phyloP scores from a whole-genome alignment of 2,888 invertebrate genomes.

The Lithosia quadra region DNA sequence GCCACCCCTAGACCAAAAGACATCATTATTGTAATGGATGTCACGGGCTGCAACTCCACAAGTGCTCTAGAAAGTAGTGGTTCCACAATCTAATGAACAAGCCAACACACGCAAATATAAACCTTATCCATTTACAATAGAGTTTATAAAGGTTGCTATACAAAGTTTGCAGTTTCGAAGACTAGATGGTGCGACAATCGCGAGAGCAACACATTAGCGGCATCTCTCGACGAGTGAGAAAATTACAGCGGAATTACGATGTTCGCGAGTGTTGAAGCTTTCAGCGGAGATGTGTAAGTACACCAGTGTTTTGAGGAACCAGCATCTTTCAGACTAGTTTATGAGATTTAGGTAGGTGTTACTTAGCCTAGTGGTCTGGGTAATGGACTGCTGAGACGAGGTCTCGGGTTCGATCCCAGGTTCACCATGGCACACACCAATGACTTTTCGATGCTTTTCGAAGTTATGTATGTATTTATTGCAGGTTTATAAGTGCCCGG shows the following conservation, averaged over 20 bases:
- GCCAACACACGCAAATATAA: slow-evolving; percentile 42
- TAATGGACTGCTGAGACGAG: too few species aligned
- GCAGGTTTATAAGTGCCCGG: too few species aligned
- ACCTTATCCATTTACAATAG: slow-evolving; percentile 41
- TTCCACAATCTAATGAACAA: slow-evolving; percentile 51
- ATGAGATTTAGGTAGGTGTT: not conserved
- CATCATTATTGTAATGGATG: slow-evolving; percentile 85
- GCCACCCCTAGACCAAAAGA: slow-evolving; percentile 74
- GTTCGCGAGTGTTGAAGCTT: slow-evolving; percentile 65
- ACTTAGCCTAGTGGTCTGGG: too few species aligned
- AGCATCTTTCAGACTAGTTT: slow-evolving; percentile 3
- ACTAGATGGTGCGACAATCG: slow-evolving; percentile 79
- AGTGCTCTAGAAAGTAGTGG: slow-evolving; percentile 77
- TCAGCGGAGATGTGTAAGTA: slow-evolving; percentile 6
- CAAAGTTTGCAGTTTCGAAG: slow-evolving; percentile 61
- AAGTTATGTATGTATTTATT: too few species aligned
- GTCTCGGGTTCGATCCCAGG: too few species aligned
- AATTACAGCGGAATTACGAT: slow-evolving; percentile 79
- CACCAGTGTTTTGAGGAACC: slow-evolving; percentile 21
- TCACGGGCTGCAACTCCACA: slow-evolving; percentile 82
- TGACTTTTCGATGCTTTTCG: too few species aligned
- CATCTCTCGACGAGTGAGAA: slow-evolving; percentile 82
- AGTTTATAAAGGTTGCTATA: slow-evolving; percentile 21
- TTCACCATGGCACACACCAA: too few species aligned
- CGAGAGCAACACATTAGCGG: slow-evolving; percentile 83